Conservation (phyloP, 2,888 invertebrate genomes). For the Alsophila aescularia region DNA sequence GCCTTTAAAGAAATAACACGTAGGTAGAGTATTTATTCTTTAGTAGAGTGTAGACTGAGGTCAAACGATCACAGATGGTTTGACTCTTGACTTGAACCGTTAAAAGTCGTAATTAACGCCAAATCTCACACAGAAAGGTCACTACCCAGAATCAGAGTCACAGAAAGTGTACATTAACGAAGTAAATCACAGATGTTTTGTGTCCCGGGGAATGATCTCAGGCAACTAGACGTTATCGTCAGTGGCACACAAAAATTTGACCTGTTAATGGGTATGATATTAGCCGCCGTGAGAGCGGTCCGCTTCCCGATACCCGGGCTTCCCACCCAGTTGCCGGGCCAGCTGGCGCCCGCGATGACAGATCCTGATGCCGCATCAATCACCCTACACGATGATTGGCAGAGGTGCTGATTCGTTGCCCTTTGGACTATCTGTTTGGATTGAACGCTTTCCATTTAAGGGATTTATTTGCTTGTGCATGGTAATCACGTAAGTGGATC, state of each 20-base stretch:
- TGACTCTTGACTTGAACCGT: not conserved
- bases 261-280: conserved; percentile 26
- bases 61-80: not conserved
- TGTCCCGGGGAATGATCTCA: conserved; percentile 1
- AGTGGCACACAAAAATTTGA: conserved; percentile 21
- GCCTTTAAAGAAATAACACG: not conserved
- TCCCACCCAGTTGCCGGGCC: conserved; percentile 46
- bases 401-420: conserved; percentile 28
- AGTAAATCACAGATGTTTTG: conserved; percentile 6
- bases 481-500: not conserved
- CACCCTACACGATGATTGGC: conserved; percentile 47
- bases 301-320: conserved; percentile 52
- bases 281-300: conserved; percentile 40
- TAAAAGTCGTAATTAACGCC: not conserved
- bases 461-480: not conserved
- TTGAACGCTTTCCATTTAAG: conserved; percentile 24
- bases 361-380: conserved; percentile 45
- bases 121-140: conserved; percentile 11
- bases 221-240: conserved; percentile 1
- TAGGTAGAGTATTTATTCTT: too few species aligned
- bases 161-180: conserved; percentile 5
- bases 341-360: conserved; percentile 56
- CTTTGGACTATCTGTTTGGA: conserved; percentile 20
- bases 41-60: too few species aligned
- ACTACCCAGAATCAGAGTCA: conserved; percentile 5